Conservation (phyloP, 2,113 vertebrate species). For the Thalassoma bifasciatum region DNA sequence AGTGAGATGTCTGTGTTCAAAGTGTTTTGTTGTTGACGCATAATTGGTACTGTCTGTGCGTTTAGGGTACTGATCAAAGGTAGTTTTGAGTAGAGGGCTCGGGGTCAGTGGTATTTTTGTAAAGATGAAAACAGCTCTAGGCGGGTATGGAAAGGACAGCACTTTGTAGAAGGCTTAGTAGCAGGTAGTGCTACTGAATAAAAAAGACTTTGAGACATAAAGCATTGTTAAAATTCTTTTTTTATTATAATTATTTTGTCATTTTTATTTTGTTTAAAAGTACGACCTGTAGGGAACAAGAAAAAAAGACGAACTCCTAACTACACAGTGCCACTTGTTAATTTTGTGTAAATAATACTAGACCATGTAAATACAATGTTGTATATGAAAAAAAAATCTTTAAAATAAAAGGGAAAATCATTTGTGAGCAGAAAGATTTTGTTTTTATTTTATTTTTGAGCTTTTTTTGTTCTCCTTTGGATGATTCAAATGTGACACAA, state of each 20-base stretch:
- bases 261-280: conserved; percentile 70
- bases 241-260: conserved; percentile 71
- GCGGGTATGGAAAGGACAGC: conserved; percentile 71
- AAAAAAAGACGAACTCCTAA: conserved; percentile 72
- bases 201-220: conserved; percentile 52
- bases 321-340: conserved; percentile 85
- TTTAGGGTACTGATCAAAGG: conserved; percentile 60
- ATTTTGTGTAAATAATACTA: conserved; percentile 86
- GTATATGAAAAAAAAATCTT: conserved; percentile 87
- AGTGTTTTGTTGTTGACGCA: conserved; percentile 50
- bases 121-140: conserved; percentile 65
- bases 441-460: conserved; percentile 52
- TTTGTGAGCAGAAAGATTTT: conserved; percentile 78
- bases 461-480: conserved; percentile 42
- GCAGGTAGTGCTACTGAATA: conserved; percentile 73
- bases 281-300: conserved; percentile 72
- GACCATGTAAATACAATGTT: conserved; percentile 86
- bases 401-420: conserved; percentile 85
- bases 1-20: conserved; percentile 49
- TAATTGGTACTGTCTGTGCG: conserved; percentile 53
- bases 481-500: conserved; percentile 70
- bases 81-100: conserved; percentile 35
- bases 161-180: conserved; percentile 78
- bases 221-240: conserved; percentile 63
- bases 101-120: conserved; percentile 71